phyloP scores from a whole-genome alignment of 2,113 vertebrate genomes.

The Saguinus imperator region DNA sequence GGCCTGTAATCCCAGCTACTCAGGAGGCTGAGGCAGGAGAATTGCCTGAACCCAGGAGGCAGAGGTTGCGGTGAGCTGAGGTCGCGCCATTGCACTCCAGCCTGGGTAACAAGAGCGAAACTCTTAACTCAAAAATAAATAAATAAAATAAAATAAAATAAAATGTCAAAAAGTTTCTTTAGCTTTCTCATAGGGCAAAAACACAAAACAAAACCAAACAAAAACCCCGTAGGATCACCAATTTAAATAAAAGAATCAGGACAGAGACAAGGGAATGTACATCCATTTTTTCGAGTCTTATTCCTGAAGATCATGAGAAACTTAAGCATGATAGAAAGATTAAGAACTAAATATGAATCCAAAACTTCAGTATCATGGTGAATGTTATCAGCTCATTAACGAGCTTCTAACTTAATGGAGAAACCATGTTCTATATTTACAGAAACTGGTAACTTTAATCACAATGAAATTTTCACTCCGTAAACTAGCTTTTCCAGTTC shows the following conservation, averaged over 20 bases:
- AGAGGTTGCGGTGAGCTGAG: no score
- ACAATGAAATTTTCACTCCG: neutral
- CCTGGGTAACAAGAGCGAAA: no score
- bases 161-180: neutral
- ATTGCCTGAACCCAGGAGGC: no score
- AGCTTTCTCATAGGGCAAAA: conserved; percentile 6
- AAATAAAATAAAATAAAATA: neutral
- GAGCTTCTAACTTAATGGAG: neutral
- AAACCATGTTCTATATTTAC: neutral
- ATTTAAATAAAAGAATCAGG: neutral
- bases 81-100: no score
- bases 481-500: neutral
- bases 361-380: neutral
- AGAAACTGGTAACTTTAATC: neutral
- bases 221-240: neutral
- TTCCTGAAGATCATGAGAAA: conserved; percentile 34
- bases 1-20: no score
- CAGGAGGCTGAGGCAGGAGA: no score
- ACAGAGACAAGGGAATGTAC: neutral
- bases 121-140: no score
- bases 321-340: neutral
- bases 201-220: neutral
- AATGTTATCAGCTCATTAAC: neutral
- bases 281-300: neutral
- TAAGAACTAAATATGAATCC: neutral